These are phyloP conservation scores for Eupithecia inturbata DNA, from an alignment of 2,888 invertebrate genomes.

Conservation along the genomic window DNA sequence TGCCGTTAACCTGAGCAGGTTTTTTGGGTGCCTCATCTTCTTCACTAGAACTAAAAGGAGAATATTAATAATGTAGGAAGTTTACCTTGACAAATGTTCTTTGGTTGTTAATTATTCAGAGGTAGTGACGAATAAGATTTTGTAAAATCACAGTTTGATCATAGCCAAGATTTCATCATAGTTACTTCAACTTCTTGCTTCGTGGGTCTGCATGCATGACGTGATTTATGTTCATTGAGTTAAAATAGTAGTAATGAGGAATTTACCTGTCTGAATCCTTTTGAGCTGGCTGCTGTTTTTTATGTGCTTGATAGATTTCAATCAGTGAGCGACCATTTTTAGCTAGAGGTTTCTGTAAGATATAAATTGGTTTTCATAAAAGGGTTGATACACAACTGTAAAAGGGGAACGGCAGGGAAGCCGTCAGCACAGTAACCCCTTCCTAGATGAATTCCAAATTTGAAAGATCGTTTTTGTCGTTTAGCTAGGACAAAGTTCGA, in stretches of 20 bases:
- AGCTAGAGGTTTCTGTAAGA: conserved; percentile 82
- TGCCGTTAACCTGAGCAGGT: conserved; percentile 62
- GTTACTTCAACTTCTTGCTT: not conserved
- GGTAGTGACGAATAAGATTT: conserved; percentile 74
- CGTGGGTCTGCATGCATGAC: not conserved
- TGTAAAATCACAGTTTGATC: conserved; percentile 45
- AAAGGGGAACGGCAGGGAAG: not conserved
- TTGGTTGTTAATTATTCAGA: conserved; percentile 52
- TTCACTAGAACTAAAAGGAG: conserved; percentile 58
- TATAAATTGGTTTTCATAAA: not conserved
- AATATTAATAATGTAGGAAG: not conserved
- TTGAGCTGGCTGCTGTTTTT: conserved; percentile 41
- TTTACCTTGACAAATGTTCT: not conserved
- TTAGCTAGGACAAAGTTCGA: not conserved
- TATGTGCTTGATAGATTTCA: conserved; percentile 74
- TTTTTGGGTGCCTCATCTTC: conserved; percentile 64
- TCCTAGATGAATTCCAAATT: not conserved
- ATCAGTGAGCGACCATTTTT: conserved; percentile 87
- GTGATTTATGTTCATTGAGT: not conserved
- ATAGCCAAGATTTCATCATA: conserved; percentile 35
- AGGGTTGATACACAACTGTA: not conserved
- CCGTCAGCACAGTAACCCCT: not conserved
- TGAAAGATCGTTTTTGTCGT: not conserved
- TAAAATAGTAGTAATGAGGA: conserved; percentile 35
- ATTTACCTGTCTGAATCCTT: conserved; percentile 48